Conservation (phyloP, 2,797 vertebrate species). For the Premnoplex brunnescens region DNA sequence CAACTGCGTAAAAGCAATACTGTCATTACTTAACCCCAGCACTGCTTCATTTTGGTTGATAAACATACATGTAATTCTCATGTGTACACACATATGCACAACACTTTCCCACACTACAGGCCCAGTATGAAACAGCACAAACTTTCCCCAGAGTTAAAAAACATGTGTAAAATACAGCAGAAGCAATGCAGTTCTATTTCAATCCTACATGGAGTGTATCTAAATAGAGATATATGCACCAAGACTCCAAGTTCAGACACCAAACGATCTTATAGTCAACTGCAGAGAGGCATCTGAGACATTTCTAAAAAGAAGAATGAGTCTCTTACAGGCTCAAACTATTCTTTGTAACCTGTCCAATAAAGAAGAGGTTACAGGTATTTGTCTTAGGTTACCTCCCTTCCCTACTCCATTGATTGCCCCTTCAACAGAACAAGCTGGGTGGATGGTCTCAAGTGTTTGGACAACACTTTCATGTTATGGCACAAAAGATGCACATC, state of each 20-base stretch:
- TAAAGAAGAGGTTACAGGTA: not conserved
- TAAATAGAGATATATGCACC: not conserved
- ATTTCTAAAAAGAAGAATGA: not conserved
- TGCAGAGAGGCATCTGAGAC: not conserved
- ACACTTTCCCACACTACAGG: not conserved
- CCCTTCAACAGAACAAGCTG: not conserved
- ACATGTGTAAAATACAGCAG: not conserved
- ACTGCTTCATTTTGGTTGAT: not conserved
- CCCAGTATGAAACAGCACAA: not conserved
- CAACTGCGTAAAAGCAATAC: rapidly evolving
- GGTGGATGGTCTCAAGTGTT: not conserved
- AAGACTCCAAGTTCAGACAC: not conserved
- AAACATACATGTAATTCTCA: not conserved
- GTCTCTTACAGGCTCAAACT: not conserved
- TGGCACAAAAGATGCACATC: not conserved
- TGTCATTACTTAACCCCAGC: not conserved
- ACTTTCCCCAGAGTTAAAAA: not conserved
- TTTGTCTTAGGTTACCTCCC: not conserved
- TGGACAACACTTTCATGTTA: rapidly evolving
- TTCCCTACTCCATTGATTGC: not conserved
- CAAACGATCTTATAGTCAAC: rapidly evolving
- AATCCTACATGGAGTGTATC: rapidly evolving
- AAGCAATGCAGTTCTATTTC: not conserved
- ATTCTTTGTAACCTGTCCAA: not conserved
- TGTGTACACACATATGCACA: no score